A percentile compares a stretch with the other conserved stretches of the same genome.
Evolutionary conservation across 2,797 vertebrate genomes (phyloP).

Genomic region (Distichodus sexfasciatus): DNA sequence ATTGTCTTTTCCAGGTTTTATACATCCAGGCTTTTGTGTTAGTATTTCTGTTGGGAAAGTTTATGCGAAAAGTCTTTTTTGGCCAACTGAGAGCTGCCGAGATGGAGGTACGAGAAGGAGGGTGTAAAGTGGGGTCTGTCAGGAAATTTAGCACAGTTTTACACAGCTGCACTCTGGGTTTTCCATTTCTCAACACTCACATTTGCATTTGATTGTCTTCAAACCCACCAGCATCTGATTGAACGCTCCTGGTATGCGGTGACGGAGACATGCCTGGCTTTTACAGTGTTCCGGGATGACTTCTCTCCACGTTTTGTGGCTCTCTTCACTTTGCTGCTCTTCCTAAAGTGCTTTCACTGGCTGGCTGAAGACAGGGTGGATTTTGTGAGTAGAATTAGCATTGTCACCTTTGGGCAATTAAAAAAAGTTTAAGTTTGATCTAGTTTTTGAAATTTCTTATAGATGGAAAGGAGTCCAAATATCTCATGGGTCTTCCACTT

Average conservation of each 20-base stretch:
- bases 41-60: slow-evolving; percentile 92
- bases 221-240: slow-evolving; percentile 87
- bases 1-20: slow-evolving; percentile 89
- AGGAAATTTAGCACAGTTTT: background rate
- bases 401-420: background rate
- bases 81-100: slow-evolving; percentile 92
- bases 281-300: slow-evolving; percentile 96
- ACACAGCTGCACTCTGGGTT: background rate
- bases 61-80: slow-evolving; percentile 97
- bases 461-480: slow-evolving; percentile 98
- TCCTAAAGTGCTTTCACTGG: slow-evolving; percentile 99
- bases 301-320: slow-evolving; percentile 97
- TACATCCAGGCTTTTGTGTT: slow-evolving; percentile 96
- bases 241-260: slow-evolving; percentile 97
- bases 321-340: slow-evolving; percentile 96
- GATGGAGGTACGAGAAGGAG: slow-evolving; percentile 84
- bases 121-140: background rate
- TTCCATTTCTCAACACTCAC: background rate
- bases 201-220: background rate
- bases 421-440: background rate
- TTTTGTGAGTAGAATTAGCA: slow-evolving; percentile 80
- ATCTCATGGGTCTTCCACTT: slow-evolving; percentile 97
- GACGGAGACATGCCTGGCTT: slow-evolving; percentile 97
- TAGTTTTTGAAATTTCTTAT: background rate
- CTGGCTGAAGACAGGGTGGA: slow-evolving; percentile 95